These are phyloP conservation scores for Anastatus disparis DNA, from an alignment of 1,140 invertebrate genomes.

Conservation along the genomic window DNA sequence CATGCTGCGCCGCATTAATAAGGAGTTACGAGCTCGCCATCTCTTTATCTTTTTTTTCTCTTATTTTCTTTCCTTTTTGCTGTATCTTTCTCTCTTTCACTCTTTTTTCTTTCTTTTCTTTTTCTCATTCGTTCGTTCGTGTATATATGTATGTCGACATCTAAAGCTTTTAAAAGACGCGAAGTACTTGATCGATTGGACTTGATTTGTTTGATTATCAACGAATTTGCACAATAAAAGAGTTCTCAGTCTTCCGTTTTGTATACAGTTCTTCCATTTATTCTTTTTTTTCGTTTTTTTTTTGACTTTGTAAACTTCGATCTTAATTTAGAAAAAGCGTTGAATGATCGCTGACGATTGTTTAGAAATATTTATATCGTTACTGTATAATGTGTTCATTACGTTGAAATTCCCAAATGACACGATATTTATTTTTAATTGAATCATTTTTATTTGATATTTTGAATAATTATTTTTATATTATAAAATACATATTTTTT, in stretches of 20 bases:
- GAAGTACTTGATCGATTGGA: constrained; percentile 43
- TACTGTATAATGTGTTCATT: too few species aligned
- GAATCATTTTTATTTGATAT: too few species aligned
- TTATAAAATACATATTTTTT: not conserved
- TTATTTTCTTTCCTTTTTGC: not conserved
- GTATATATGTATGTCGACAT: constrained; percentile 34
- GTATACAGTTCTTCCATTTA: not conserved
- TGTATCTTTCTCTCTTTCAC: not conserved
- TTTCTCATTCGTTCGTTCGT: not conserved
- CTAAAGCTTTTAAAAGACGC: not conserved
- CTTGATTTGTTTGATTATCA: constrained; percentile 44
- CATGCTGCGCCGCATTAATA: constrained; percentile 49
- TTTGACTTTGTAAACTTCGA: too few species aligned
- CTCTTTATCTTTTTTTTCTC: not conserved
- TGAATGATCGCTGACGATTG: too few species aligned
- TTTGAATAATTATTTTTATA: not conserved
- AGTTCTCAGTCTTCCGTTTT: not conserved
- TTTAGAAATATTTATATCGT: too few species aligned
- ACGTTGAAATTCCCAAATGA: too few species aligned
- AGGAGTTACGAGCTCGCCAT: constrained; percentile 43
- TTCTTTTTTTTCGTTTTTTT: not conserved
- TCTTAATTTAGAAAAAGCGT: too few species aligned
- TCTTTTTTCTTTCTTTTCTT: not conserved
- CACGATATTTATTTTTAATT: too few species aligned
- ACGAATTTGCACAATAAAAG: constrained; percentile 21